A percentile compares a stretch with the other conserved stretches of the same genome.
These are phyloP conservation scores for Sebastes steindachneri DNA, from an alignment of 2,797 vertebrate species.

Conservation along the genomic window DNA sequence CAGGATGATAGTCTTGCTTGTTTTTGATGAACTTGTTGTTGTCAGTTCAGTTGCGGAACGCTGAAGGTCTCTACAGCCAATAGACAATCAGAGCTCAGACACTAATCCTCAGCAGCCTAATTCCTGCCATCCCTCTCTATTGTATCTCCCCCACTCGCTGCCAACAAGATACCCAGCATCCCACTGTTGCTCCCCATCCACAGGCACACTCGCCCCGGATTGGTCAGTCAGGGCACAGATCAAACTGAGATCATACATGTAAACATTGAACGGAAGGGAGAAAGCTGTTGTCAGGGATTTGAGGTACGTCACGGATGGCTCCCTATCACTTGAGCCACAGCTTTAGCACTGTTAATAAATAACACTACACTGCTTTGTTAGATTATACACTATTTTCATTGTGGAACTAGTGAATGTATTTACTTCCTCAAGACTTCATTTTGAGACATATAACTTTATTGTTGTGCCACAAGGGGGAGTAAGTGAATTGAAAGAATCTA, in stretches of 20 bases:
- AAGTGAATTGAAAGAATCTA: conserved; percentile 36
- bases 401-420: background rate
- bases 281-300: conserved; percentile 64
- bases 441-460: background rate
- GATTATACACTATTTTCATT: background rate
- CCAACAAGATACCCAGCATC: conserved; percentile 32
- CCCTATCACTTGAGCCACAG: background rate
- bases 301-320: background rate
- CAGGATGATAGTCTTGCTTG: conserved; percentile 32
- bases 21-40: conserved; percentile 66
- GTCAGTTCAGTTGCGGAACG: conserved; percentile 25
- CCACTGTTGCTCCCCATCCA: conserved; percentile 55
- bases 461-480: conserved; percentile 79
- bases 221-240: conserved; percentile 52
- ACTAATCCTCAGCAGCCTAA: conserved; percentile 77
- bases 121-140: conserved; percentile 56
- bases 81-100: conserved; percentile 70
- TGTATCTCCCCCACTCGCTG: conserved; percentile 9
- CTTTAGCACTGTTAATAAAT: conserved; percentile 17
- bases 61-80: conserved; percentile 48
- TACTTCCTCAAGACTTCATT: background rate
- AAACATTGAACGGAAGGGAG: conserved; percentile 43
- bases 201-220: conserved; percentile 30
- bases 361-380: conserved; percentile 9
- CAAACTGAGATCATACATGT: conserved; percentile 46